These are phyloP conservation scores for Caligus rogercresseyi DNA, from an alignment of 1,140 invertebrate genomes.

Conservation along the genomic window DNA sequence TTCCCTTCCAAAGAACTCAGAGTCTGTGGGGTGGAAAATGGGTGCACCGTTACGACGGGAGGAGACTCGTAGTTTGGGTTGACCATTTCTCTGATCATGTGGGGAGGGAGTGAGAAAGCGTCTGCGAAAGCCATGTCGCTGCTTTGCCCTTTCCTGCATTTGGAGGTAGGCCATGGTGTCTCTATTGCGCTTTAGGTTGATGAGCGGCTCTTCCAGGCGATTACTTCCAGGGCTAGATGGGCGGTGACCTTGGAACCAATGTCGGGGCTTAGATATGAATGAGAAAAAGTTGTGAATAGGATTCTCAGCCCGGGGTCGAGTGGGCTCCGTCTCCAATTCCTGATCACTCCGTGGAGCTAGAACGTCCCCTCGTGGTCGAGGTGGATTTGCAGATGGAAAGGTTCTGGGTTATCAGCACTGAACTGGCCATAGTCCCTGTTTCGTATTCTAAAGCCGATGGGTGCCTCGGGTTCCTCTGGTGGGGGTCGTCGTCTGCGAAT, in stretches of 20 bases:
- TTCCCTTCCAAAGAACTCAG: no score
- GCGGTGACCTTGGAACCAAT: neutral
- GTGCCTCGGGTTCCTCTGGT: neutral
- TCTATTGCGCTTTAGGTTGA: neutral
- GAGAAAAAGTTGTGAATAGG: neutral
- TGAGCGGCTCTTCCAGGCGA: neutral
- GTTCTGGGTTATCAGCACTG: no score
- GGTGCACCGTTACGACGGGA: neutral
- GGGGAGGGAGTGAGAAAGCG: neutral
- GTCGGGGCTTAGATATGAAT: neutral
- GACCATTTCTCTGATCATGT: neutral
- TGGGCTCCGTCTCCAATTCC: neutral
- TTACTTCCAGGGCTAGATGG: neutral
- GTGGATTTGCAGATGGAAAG: neutral
- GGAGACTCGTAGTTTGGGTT: neutral
- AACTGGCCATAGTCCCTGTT: no score
- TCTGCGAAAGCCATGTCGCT: neutral
- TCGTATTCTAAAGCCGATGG: neutral
- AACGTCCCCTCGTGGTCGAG: neutral
- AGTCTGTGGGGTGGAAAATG: no score
- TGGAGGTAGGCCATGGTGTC: neutral
- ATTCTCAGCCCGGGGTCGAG: neutral
- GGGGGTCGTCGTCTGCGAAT: neutral
- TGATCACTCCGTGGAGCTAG: neutral
- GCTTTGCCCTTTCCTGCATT: neutral